These are phyloP conservation scores for Aelia acuminata DNA, from an alignment of 2,888 invertebrate species.

Conservation along the genomic window DNA sequence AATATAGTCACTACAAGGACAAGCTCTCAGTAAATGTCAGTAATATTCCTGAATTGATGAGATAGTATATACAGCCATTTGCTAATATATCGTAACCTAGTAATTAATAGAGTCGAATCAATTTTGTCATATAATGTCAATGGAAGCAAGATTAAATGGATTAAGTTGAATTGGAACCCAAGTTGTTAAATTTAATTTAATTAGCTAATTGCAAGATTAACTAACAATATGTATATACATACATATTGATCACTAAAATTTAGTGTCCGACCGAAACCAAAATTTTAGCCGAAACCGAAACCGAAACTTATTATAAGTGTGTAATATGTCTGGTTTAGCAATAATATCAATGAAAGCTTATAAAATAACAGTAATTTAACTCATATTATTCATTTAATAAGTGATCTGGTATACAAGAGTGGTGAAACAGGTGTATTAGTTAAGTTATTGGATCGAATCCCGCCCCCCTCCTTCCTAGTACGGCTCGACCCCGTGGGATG, in stretches of 20 bases:
- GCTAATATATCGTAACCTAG: neutral
- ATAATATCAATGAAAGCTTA: too few relatives aligned
- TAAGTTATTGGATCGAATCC: too few relatives aligned
- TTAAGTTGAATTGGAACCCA: neutral
- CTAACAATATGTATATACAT: neutral
- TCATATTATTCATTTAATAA: too few relatives aligned
- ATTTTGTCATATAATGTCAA: slow-evolving; percentile 1
- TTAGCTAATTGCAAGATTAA: neutral
- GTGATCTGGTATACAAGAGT: too few relatives aligned
- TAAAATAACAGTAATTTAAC: too few relatives aligned
- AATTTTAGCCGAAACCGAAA: too few relatives aligned
- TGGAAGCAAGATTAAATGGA: neutral
- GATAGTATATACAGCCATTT: neutral
- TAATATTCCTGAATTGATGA: neutral
- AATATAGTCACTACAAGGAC: neutral
- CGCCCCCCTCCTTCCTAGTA: too few relatives aligned
- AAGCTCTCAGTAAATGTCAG: neutral
- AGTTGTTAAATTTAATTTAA: slow-evolving; percentile 27
- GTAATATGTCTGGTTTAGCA: too few relatives aligned
- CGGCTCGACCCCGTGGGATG: too few relatives aligned
- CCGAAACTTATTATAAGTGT: too few relatives aligned
- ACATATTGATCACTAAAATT: neutral
- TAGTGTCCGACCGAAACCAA: neutral
- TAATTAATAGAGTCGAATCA: neutral
- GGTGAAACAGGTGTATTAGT: too few relatives aligned